These are phyloP conservation scores for Lymantria monacha DNA, from an alignment of 2,888 invertebrate genomes.

Conservation along the genomic window DNA sequence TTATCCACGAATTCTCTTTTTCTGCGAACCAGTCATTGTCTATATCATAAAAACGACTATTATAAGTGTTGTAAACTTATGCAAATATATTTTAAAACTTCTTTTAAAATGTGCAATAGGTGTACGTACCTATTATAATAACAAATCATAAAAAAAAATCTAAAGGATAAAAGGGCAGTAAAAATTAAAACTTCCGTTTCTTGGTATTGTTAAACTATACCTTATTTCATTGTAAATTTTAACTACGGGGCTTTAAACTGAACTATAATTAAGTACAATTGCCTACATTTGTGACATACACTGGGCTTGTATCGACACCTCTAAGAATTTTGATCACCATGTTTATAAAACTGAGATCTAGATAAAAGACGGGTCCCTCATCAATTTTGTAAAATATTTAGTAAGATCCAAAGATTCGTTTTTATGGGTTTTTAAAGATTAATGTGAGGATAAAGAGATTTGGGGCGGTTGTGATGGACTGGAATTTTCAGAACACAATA, in stretches of 20 bases:
- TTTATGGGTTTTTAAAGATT: slow-evolving; percentile 76
- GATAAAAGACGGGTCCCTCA: slow-evolving; percentile 73
- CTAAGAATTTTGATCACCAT: slow-evolving; percentile 75
- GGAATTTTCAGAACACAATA: slow-evolving; percentile 64
- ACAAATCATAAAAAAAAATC: no score
- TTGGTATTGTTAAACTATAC: no score
- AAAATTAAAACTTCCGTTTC: no score
- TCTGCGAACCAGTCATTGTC: not conserved
- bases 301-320: slow-evolving; percentile 76
- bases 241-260: no score
- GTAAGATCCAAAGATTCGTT: slow-evolving; percentile 75
- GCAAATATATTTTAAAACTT: slow-evolving; percentile 12
- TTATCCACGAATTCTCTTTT: slow-evolving; percentile 17
- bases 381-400: slow-evolving; percentile 79
- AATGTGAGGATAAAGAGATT: slow-evolving; percentile 74
- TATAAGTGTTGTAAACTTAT: not conserved
- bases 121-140: no score
- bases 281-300: slow-evolving; percentile 57
- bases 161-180: no score
- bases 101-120: no score
- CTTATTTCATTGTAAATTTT: no score
- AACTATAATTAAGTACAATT: slow-evolving; percentile 20
- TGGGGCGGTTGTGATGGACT: slow-evolving; percentile 58
- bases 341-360: slow-evolving; percentile 58
- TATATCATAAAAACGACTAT: not conserved